Conservation (phyloP, 2,888 invertebrate genomes). For the Latrodectus elegans region DNA sequence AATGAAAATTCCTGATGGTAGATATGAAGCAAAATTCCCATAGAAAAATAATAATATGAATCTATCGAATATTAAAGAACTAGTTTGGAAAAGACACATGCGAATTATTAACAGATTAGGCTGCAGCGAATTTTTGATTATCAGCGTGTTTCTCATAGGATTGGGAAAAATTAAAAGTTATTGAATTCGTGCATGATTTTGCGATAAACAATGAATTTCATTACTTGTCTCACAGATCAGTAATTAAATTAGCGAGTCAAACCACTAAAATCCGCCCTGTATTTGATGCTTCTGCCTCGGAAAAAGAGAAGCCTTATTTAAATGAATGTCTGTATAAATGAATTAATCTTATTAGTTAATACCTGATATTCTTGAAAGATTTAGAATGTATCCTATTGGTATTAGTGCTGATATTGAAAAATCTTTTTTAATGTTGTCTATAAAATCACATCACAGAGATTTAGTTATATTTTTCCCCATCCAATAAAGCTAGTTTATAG, state of each 20-base stretch:
- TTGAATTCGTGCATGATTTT: neutral
- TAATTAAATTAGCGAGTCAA: neutral
- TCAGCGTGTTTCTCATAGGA: neutral
- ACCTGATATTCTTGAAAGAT: slow-evolving; percentile 27
- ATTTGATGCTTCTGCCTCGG: neutral
- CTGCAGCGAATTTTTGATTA: neutral
- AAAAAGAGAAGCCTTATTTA: neutral
- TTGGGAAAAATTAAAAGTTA: neutral
- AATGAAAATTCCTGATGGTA: slow-evolving; percentile 10
- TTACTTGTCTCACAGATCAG: neutral
- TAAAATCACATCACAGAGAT: neutral
- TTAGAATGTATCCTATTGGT: slow-evolving; percentile 7
- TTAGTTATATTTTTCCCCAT: neutral
- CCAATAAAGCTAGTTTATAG: neutral
- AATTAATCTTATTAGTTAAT: slow-evolving; percentile 3
- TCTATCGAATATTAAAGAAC: too few species aligned
- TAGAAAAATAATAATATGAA: neutral
- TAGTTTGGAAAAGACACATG: too few species aligned
- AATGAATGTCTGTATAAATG: slow-evolving; percentile 4
- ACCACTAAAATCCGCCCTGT: neutral
- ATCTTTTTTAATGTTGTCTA: slow-evolving; percentile 9
- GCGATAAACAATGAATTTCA: neutral
- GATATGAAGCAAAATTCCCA: slow-evolving; percentile 6
- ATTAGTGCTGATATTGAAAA: slow-evolving; percentile 5
- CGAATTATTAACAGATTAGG: too few species aligned